Conservation (phyloP, 2,888 invertebrate species). For the Stenurella melanura region DNA sequence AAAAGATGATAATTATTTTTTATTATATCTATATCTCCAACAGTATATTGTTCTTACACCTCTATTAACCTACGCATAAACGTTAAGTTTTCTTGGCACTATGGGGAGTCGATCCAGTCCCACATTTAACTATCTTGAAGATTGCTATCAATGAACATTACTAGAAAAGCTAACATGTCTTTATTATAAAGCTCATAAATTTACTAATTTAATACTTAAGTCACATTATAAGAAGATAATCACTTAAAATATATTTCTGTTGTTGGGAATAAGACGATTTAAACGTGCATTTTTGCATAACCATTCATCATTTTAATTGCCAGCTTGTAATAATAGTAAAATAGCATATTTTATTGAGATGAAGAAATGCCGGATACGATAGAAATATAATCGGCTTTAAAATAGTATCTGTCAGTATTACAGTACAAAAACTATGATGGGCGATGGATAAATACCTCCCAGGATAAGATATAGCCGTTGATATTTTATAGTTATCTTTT, state of each 20-base stretch:
- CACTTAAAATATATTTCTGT: constrained; percentile 10
- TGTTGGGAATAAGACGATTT: constrained; percentile 7
- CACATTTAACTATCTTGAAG: constrained; percentile 10
- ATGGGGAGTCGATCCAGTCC: constrained; percentile 2
- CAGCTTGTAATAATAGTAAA: constrained; percentile 11
- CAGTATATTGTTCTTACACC: constrained; percentile 3
- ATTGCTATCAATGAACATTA: constrained; percentile 24
- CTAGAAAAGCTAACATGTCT: constrained; percentile 4
- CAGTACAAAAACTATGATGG: constrained; percentile 19
- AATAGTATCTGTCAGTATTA: constrained; percentile 25
- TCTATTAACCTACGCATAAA: constrained; percentile 14
- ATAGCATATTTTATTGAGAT: constrained; percentile 24
- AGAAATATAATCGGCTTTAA: constrained; percentile 33
- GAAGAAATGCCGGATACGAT: constrained; percentile 22
- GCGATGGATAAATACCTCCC: constrained; percentile 26
- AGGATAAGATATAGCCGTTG: constrained; percentile 10
- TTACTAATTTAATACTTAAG: constrained; percentile 1
- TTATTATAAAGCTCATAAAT: constrained; percentile 19
- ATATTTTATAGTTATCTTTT: constrained; percentile 24
- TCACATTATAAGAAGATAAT: background rate
- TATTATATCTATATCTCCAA: background rate
- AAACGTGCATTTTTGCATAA: constrained; percentile 18
- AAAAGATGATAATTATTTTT: constrained; percentile 7
- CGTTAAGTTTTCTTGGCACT: background rate
- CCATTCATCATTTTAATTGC: constrained; percentile 30